phyloP scores from a whole-genome alignment of 2,888 invertebrate species.

The Hirtodrosophila duncani region DNA sequence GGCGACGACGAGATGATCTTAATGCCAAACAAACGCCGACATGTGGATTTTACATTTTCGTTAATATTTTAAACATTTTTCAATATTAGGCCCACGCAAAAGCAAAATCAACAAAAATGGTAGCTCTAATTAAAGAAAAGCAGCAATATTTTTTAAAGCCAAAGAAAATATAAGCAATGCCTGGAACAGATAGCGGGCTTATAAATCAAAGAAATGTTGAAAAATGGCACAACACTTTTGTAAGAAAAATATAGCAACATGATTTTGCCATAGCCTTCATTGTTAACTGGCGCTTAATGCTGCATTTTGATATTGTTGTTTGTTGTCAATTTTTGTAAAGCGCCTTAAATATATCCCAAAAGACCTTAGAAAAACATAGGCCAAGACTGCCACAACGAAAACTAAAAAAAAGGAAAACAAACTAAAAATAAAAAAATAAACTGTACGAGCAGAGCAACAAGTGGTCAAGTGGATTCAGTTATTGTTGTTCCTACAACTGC shows the following conservation, averaged over 20 bases:
- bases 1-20: conserved; percentile 49
- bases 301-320: conserved; percentile 14
- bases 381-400: conserved; percentile 44
- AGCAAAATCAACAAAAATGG: conserved; percentile 29
- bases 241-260: conserved; percentile 8
- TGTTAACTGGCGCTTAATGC: conserved; percentile 36
- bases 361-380: conserved; percentile 62
- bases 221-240: conserved; percentile 25
- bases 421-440: too few relatives aligned
- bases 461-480: conserved; percentile 36
- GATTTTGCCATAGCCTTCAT: conserved; percentile 34
- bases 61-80: conserved; percentile 51
- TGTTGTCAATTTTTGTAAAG: conserved; percentile 44
- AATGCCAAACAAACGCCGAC: conserved; percentile 67
- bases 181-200: conserved; percentile 11
- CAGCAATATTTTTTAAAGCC: conserved; percentile 47
- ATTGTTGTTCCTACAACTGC: conserved; percentile 31
- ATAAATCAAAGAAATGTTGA: conserved; percentile 21
- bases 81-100: conserved; percentile 36
- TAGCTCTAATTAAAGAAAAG: conserved; percentile 56
- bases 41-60: conserved; percentile 51
- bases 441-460: conserved; percentile 34
- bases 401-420: neutral
- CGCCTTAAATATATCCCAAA: conserved; percentile 45
- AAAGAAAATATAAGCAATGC: neutral